Conservation (phyloP, 2,113 vertebrate species). For the Echinops telfairi region DNA sequence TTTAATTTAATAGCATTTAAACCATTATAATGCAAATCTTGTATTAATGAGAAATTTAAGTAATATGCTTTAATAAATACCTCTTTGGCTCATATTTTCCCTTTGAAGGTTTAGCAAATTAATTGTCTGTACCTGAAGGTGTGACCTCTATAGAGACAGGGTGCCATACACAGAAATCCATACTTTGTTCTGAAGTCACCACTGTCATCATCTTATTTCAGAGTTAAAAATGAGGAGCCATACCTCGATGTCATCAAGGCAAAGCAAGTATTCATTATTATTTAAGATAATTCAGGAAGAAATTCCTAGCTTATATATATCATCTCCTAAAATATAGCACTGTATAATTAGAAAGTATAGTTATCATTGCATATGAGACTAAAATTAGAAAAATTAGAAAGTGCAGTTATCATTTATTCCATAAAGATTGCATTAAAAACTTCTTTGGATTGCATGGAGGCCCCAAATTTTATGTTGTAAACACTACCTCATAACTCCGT, state of each 20-base stretch:
- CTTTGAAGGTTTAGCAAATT: not conserved
- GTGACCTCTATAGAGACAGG: not conserved
- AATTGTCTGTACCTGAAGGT: not conserved
- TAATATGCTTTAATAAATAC: not conserved
- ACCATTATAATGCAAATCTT: not conserved
- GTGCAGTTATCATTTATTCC: not conserved
- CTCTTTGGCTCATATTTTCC: not conserved
- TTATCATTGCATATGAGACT: not conserved
- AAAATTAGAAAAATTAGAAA: too few species aligned
- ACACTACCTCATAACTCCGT: not conserved
- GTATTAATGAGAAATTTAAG: not conserved
- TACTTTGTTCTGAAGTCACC: conserved; percentile 28
- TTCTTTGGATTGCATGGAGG: not conserved
- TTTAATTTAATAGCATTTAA: not conserved
- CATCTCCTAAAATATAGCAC: not conserved
- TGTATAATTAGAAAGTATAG: too few species aligned
- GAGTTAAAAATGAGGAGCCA: not conserved
- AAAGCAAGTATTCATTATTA: not conserved
- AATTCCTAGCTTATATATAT: not conserved
- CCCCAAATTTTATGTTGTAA: not conserved
- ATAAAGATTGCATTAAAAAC: not conserved
- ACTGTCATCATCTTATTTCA: not conserved
- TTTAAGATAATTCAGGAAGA: not conserved
- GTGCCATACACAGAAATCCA: not conserved
- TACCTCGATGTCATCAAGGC: not conserved